A percentile compares a stretch with the other conserved stretches of the same genome.
Conservation (phyloP, 2,113 vertebrate genomes). For the Aspidoscelis tigris region DNA sequence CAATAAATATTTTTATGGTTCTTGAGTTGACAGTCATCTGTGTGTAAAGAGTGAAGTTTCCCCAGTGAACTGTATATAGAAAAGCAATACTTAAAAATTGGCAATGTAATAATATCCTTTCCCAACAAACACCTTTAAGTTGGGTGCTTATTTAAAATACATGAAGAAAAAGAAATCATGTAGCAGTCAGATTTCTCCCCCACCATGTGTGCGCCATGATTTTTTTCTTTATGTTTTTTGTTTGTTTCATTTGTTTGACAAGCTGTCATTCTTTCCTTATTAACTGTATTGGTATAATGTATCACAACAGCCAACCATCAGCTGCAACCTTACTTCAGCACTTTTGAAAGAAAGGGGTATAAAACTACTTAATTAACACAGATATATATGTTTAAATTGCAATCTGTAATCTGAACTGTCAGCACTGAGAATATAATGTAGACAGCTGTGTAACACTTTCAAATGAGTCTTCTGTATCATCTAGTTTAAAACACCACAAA, state of each 20-base stretch:
- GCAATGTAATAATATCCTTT: neutral
- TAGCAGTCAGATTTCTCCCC: too few relatives aligned
- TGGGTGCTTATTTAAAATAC: neutral
- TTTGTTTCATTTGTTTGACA: constrained; percentile 31
- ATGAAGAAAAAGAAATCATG: neutral
- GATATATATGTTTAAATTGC: neutral
- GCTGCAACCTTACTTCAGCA: constrained; percentile 15
- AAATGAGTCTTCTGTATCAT: neutral
- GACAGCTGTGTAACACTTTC: neutral
- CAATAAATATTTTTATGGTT: neutral
- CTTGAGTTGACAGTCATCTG: neutral
- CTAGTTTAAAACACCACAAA: neutral
- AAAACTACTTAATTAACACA: neutral
- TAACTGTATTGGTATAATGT: constrained; percentile 31
- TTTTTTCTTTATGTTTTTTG: constrained; percentile 19
- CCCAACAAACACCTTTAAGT: neutral
- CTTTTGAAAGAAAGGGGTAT: neutral
- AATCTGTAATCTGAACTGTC: neutral
- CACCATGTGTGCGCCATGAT: too few relatives aligned
- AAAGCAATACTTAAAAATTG: neutral
- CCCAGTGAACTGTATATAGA: too few relatives aligned
- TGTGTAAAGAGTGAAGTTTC: neutral
- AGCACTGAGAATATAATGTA: fast-evolving
- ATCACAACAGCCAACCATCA: constrained; percentile 33
- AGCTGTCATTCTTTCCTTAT: neutral